Percentiles rank a stretch among this genome's conserved stretches.
These are phyloP conservation scores for Euclidia mi DNA, from an alignment of 2,888 invertebrate species.

Conservation along the genomic window DNA sequence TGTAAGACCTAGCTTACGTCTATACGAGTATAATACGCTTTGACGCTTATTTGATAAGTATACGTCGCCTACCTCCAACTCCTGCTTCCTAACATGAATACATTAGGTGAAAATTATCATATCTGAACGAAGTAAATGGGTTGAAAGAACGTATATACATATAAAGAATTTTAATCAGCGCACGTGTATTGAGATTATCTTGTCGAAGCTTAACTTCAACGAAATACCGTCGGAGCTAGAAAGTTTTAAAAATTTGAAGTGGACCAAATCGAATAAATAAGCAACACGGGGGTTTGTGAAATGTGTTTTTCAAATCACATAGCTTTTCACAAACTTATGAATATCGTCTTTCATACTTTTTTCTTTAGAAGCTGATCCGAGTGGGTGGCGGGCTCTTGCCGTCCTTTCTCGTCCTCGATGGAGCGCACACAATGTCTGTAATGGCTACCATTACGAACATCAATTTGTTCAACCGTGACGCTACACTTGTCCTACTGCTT, in stretches of 20 bases:
- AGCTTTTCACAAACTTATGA: slow-evolving; percentile 74
- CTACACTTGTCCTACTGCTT: slow-evolving; percentile 79
- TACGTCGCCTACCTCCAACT: slow-evolving; percentile 9
- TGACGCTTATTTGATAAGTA: slow-evolving; percentile 27
- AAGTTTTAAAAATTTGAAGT: slow-evolving; percentile 57
- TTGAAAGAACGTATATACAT: slow-evolving; percentile 60
- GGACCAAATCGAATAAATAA: slow-evolving; percentile 64
- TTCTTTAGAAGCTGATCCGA: slow-evolving; percentile 71
- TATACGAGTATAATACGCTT: slow-evolving; percentile 11
- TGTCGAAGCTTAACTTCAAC: slow-evolving; percentile 27
- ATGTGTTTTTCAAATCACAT: slow-evolving; percentile 67
- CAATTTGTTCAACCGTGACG: slow-evolving; percentile 81
- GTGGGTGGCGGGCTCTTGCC: slow-evolving; percentile 47
- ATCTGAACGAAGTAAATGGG: slow-evolving; percentile 57
- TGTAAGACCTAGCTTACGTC: slow-evolving; percentile 14
- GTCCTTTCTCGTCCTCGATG: slow-evolving; percentile 82
- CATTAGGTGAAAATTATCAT: slow-evolving; percentile 59
- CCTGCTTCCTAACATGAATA: slow-evolving; percentile 43
- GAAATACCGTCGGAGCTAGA: slow-evolving; percentile 49
- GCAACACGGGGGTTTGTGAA: slow-evolving; percentile 58
- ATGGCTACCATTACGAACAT: slow-evolving; percentile 83
- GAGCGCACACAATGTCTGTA: slow-evolving; percentile 83
- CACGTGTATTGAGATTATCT: slow-evolving; percentile 56
- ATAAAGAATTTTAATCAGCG: slow-evolving; percentile 69
- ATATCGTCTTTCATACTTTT: slow-evolving; percentile 75